Conservation (phyloP, 1,140 invertebrate genomes). For the Zaprionus gabonicus region DNA sequence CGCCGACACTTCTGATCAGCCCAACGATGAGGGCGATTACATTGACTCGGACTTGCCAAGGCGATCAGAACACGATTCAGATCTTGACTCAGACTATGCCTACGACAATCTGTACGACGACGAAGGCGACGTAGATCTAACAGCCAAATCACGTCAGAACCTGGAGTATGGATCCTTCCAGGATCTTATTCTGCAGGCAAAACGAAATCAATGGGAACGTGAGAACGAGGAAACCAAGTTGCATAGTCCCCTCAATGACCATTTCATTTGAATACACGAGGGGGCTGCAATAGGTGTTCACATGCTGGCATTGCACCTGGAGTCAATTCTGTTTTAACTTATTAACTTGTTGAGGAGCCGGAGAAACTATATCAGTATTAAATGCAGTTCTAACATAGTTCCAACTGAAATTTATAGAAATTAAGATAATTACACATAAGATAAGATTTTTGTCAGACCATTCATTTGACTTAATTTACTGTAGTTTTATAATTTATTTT, state of each 20-base stretch:
- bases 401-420: background rate
- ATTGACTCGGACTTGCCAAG: slow-evolving; percentile 45
- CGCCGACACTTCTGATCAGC: background rate
- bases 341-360: background rate
- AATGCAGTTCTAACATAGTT: slow-evolving; percentile 20
- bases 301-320: slow-evolving; percentile 70
- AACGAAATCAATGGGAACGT: slow-evolving; percentile 62
- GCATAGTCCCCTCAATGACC: slow-evolving; percentile 59
- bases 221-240: slow-evolving; percentile 73
- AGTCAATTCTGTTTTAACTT: background rate
- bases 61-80: slow-evolving; percentile 15
- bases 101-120: slow-evolving; percentile 76
- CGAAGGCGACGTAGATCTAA: slow-evolving; percentile 60
- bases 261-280: slow-evolving; percentile 49
- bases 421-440: background rate
- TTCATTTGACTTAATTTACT: background rate
- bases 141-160: slow-evolving; percentile 56
- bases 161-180: slow-evolving; percentile 74
- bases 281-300: slow-evolving; percentile 63
- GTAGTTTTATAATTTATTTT: too few relatives aligned
- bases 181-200: slow-evolving; percentile 72
- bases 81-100: slow-evolving; percentile 60
- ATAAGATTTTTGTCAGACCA: background rate
- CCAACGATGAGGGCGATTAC: slow-evolving; percentile 46
- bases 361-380: background rate